Evolutionary conservation across 2,797 vertebrate genomes (phyloP), one percentile per base, ranked within the genome.

Genomic region (Pipistrellus kuhlii): DNA sequence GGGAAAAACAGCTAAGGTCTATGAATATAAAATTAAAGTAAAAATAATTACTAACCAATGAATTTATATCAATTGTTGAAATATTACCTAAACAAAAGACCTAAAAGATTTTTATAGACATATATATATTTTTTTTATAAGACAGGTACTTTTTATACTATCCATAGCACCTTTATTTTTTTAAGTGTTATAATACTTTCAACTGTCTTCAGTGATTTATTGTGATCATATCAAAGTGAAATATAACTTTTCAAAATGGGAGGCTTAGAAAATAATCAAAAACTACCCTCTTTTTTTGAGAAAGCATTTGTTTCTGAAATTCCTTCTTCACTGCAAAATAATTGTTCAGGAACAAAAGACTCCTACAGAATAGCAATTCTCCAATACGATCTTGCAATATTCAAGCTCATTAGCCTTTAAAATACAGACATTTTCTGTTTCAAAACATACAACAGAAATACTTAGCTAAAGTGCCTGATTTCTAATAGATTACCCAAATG

Each of bases 211-310:
- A 85, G 10, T 93, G 96, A 96, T 94, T 91, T 96, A 95, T 95
- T 87, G 44, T 71, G 55, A 85, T 90, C 68, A 18, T 48, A 46
- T 88, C 90, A 88, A 91, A 96, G 51, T 78, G 81, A 95, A 93
- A 94, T 82, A 78, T 38, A 90, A 94, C 84, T 78, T 93, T 94
- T 82, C 55, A 94, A 95, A 85, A 30, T 90, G 55, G 72, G 95
- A 94, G 23, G 21, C 32, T 91, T 94, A 91, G 62, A 80, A 94
- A 97, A 94, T 94, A 96, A 96, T 95, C 87, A 96, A 93, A 62
- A 93, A 81, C 15, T 86, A 55, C 88, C 81, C 35, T 62, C 18
- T 51, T 72, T 81, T 88, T 87, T 72, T 41, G 72, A 87, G 90
- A 94, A 95, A 82, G 1, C 17, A 21, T 93, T 90, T 93, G 38